Evolutionary conservation across 2,797 vertebrate species (phyloP).

Genomic region (Spondyliosoma cantharus): DNA sequence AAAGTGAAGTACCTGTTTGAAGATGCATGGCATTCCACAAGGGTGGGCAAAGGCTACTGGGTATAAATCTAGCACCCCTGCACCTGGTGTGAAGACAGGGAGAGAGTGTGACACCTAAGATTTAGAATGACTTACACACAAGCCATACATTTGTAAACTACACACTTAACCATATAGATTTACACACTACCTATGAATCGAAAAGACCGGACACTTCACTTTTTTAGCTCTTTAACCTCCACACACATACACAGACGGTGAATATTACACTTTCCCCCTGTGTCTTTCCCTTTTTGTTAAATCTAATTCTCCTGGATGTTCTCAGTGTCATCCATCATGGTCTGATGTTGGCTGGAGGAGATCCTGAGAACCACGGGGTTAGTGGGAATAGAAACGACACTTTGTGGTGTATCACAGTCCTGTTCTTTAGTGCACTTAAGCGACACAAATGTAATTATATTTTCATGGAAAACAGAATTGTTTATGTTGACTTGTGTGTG

Average conservation of each 20-base stretch:
- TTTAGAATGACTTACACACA: conserved; percentile 76
- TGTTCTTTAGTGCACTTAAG: not conserved
- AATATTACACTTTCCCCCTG: conserved; percentile 26
- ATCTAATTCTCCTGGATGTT: conserved; percentile 74
- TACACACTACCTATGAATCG: conserved; percentile 69
- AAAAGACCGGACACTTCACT: conserved; percentile 53
- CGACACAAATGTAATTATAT: conserved; percentile 29
- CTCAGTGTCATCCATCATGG: conserved; percentile 71
- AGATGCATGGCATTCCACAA: conserved; percentile 84
- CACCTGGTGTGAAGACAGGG: conserved; percentile 80
- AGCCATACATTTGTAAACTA: conserved; percentile 76
- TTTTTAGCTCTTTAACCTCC: conserved; percentile 40
- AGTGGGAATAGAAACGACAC: conserved; percentile 27
- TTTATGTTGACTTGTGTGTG: conserved; percentile 21
- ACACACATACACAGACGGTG: conserved; percentile 10
- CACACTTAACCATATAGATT: conserved; percentile 75
- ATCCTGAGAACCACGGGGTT: conserved; percentile 46
- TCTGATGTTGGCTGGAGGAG: conserved; percentile 60
- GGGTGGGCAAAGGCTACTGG: conserved; percentile 77
- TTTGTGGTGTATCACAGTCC: conserved; percentile 18
- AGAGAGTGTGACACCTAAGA: conserved; percentile 75
- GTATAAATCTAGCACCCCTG: conserved; percentile 81
- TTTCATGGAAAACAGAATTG: conserved; percentile 5
- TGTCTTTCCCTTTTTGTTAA: conserved; percentile 60
- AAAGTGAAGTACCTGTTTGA: conserved; percentile 86